A percentile compares a stretch with the other conserved stretches of the same genome.
These are phyloP conservation scores for Escarpia spicata DNA, from an alignment of 2,888 invertebrate genomes.

Conservation along the genomic window DNA sequence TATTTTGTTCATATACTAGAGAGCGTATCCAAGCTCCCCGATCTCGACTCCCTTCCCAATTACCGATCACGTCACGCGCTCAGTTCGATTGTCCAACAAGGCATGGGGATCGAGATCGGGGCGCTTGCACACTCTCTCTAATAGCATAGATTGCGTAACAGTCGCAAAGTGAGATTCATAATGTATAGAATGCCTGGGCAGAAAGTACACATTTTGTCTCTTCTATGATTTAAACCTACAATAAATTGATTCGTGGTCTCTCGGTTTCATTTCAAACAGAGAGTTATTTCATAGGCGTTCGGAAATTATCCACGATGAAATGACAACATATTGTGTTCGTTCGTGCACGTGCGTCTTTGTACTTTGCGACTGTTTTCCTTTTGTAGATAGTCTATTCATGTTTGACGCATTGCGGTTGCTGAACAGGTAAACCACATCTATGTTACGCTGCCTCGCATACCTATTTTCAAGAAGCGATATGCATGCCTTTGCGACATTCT, in stretches of 20 bases:
- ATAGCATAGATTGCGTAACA: not conserved
- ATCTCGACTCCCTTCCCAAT: no score
- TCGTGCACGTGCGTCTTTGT: not conserved
- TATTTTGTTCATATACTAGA: no score
- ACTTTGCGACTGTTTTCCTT: not conserved
- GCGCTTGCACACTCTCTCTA: no score
- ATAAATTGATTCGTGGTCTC: not conserved
- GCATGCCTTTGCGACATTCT: no score
- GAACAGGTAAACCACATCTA: not conserved
- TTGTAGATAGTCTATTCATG: constrained; percentile 8
- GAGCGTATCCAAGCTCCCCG: no score
- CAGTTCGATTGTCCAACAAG: no score
- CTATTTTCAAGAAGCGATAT: no score
- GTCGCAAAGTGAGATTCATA: not conserved
- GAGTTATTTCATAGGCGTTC: not conserved
- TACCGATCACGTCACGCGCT: no score
- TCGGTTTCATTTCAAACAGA: not conserved
- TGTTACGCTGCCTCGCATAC: not conserved
- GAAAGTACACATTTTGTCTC: not conserved
- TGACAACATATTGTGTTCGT: not conserved
- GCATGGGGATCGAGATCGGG: no score
- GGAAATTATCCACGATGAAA: not conserved
- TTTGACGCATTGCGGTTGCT: constrained; percentile 10
- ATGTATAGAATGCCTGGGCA: not conserved
- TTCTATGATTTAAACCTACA: not conserved